phyloP scores from a whole-genome alignment of 2,113 vertebrate species.

The Mesitornis unicolor region DNA sequence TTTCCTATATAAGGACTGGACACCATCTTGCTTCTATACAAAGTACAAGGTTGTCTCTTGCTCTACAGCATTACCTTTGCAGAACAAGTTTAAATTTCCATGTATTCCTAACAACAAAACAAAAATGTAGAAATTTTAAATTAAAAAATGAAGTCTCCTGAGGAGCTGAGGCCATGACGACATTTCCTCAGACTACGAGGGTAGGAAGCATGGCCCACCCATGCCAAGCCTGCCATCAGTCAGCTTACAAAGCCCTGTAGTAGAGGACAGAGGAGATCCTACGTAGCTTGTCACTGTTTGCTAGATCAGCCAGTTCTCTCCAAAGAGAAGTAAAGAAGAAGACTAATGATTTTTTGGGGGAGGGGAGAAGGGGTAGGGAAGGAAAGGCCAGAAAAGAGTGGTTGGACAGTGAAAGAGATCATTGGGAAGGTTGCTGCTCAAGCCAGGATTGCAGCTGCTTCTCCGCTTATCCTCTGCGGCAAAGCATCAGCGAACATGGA shows the following conservation, averaged over 20 bases:
- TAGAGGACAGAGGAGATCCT: not conserved
- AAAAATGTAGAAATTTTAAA: not conserved
- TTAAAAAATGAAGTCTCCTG: not conserved
- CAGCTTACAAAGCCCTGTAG: not conserved
- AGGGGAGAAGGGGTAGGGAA: not conserved
- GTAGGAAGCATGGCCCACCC: not conserved
- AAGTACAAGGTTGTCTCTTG: not conserved
- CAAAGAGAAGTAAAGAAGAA: not conserved
- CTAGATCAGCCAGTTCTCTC: not conserved
- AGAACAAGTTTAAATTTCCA: not conserved
- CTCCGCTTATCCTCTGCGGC: not conserved
- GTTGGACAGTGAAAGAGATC: not conserved
- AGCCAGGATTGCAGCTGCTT: not conserved
- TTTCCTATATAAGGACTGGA: not conserved
- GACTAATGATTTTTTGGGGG: not conserved
- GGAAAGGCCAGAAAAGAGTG: not conserved
- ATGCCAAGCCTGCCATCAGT: not conserved
- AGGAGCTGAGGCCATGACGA: not conserved
- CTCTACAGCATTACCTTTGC: not conserved
- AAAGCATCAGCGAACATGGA: not conserved
- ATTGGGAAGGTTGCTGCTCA: not conserved
- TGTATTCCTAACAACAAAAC: not conserved
- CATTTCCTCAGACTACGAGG: fast-evolving
- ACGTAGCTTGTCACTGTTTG: not conserved
- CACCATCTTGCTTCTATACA: not conserved